Conservation (phyloP, 2,888 invertebrate genomes). For the Tenthredo scrophulariae region DNA sequence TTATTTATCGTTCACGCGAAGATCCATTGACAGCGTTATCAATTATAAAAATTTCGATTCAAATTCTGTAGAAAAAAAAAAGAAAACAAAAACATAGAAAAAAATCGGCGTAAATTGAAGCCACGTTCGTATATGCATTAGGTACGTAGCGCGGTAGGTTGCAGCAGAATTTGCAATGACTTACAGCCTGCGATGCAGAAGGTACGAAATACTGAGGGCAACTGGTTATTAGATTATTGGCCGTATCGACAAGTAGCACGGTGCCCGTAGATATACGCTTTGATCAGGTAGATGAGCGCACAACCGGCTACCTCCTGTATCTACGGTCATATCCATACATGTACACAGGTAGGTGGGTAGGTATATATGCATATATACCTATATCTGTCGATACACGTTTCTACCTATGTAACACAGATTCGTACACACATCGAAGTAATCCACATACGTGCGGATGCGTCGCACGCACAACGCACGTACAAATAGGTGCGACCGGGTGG, state of each 20-base stretch:
- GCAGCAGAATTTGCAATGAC: conserved; percentile 8
- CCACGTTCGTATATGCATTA: not conserved
- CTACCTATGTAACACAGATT: not conserved
- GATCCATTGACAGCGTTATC: not conserved
- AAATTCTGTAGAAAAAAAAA: not conserved
- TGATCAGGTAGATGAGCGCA: conserved; percentile 49
- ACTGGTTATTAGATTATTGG: conserved; percentile 78
- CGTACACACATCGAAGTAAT: not conserved
- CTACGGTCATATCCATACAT: not conserved
- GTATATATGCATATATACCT: not conserved
- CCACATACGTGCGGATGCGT: not conserved
- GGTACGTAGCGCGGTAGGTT: not conserved
- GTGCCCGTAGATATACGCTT: conserved; percentile 53
- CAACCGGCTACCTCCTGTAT: conserved; percentile 18
- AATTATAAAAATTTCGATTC: not conserved
- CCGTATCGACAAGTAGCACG: conserved; percentile 75
- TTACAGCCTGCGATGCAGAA: conserved; percentile 13
- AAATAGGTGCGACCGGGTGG: conserved; percentile 64
- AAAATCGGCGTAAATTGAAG: not conserved
- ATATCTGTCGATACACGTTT: conserved; percentile 4
- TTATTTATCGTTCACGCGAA: not conserved
- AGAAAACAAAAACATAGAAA: not conserved
- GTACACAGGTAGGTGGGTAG: not conserved
- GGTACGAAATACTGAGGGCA: conserved; percentile 73
- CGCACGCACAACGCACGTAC: conserved; percentile 62